Conservation (phyloP, 2,113 vertebrate species). For the Pluvialis apricaria region DNA sequence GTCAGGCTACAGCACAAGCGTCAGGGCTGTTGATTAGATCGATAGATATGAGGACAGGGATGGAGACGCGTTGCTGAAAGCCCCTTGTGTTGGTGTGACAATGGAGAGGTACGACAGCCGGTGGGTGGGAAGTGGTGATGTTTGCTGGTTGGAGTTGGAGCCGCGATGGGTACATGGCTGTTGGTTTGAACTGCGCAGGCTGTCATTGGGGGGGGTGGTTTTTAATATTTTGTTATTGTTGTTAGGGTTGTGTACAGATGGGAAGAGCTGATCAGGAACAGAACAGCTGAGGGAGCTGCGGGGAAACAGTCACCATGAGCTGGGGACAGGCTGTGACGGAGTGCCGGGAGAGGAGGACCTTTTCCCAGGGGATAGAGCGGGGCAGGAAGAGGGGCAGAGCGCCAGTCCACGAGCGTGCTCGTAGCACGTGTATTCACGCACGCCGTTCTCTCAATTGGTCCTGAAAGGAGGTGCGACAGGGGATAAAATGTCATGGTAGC, state of each 20-base stretch:
- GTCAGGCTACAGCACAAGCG: background rate
- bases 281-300: background rate
- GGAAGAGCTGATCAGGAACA: background rate
- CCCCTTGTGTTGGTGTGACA: background rate
- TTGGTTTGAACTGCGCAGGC: background rate
- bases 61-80: rapidly evolving
- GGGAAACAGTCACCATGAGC: background rate
- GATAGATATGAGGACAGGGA: rapidly evolving
- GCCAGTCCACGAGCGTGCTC: background rate
- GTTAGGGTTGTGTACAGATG: background rate
- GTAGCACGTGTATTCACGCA: background rate
- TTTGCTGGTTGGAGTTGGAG: background rate
- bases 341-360: background rate
- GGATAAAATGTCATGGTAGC: background rate
- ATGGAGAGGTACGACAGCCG: background rate
- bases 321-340: background rate
- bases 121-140: background rate
- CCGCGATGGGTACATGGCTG: rapidly evolving
- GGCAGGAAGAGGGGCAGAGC: background rate
- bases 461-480: background rate
- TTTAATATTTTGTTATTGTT: too few species aligned
- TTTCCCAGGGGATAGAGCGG: background rate
- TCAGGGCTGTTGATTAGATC: background rate
- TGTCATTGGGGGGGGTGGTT: too few species aligned
- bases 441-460: background rate